Base-by-base conservation (phyloP, 2,888 invertebrate genomes). In the Mythimna vitellina region DNA sequence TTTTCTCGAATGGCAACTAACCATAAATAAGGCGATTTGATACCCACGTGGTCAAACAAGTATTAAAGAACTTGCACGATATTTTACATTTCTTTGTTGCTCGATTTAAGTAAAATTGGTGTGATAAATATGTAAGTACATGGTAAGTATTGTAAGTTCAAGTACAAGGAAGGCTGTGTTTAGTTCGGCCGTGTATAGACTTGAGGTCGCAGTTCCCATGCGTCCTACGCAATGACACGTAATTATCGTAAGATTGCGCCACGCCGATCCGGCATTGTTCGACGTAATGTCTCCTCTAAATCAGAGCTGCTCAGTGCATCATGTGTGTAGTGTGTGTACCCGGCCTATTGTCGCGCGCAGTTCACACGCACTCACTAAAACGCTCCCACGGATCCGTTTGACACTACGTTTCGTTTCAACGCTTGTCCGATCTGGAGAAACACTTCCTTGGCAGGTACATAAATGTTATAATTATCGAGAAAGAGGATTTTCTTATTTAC, bases 351-450 rank as follows among this genome's bases (percentile, higher is more conserved):
- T 95, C 91, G 87, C 88, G 85, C 75, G 74, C 49, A 84, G 92
- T 96, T 96, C 95, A 95, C 95, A 96, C 94, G 94, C 93, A 89
- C 93, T 92, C 91, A 93, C 93, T 92, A 91, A 93, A 91, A 89
- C 89, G 91, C 91, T 96, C 95, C 93, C 95, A 96, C 95, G 95
- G 89, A 86, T 84, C 82, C 78, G 82, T 84, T 86, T 88, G 86
- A 79, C 76, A 81, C 78, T 83, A 71, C 79, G 83, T 83, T 87
- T 89, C 76, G 73, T 86, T 83, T 70, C 72, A 73, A 79, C 74
- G 73, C 61, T 69, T 65, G 85, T 87, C 86, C 84, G 73, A 81
- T 76, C 73, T 80, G 70, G 81, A 86, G 80, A 84, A 81, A 85
- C 78, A 84, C 82, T 90, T 88, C 90, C 87, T 85, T 76, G 77